Evolutionary conservation across 2,888 invertebrate species (phyloP), one percentile per base, ranked within the genome.

Genomic region (Linhomoeus sp.): DNA sequence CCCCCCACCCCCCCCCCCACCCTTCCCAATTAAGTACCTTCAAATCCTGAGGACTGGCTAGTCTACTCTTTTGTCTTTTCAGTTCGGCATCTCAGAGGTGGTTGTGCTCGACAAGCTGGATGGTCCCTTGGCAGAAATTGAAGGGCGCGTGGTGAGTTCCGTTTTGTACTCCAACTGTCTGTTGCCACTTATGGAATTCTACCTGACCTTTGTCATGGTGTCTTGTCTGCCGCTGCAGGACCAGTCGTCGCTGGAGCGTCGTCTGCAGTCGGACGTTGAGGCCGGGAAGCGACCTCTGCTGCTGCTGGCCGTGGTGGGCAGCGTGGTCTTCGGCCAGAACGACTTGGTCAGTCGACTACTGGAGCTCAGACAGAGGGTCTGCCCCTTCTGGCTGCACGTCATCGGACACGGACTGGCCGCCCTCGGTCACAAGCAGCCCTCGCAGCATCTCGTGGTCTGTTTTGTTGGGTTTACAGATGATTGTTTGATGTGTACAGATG

Each of bases 331-430:
- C 47, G 58, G 58, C 29, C 58, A 58, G 43, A 58, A 58, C 42
- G 58, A 58, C 51, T 55, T 58, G 54, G 55, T 58, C 45, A 53
- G 53, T 25, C 55, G 56, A 47, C 51, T 58, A 39, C 49, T 58
- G 41, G 56, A 57, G 26, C 52, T 87, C 36, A 86, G 88, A 64
- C 75, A 75, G 55, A n/a, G n/a, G n/a, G 72, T 76, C 46, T 75
- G 81, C 58, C 77, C 78, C 55, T 74, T 86, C 51, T 88, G 90
- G 80, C 70, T 92, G 20, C 90, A 92, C 69, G 73, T 90, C 7
- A 74, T 84, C 48, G 92, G 43, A 20, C 33, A 25, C 20, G 65
- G 64, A 41, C 55, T 69, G 43, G 67, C 69, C 12, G 65, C 66
- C 17, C 50, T 70, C 49, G 59, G 65, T 3, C 53, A 66, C 54